Conservation (phyloP, 2,113 vertebrate genomes). For the Hippocampus abdominalis region DNA sequence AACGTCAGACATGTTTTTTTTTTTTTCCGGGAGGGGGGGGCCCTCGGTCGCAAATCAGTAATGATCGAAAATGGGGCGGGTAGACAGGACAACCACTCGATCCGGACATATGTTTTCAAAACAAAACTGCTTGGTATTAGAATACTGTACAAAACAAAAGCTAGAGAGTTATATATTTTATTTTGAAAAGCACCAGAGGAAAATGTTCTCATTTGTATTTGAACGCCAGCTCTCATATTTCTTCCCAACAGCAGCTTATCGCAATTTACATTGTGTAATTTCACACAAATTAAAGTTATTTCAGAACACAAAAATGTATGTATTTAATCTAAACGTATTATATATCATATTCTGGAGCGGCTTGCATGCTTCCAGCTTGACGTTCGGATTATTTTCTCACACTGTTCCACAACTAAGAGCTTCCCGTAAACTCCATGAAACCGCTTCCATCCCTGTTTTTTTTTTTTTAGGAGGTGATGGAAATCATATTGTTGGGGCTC, state of each 20-base stretch:
- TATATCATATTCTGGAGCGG: constrained; percentile 16
- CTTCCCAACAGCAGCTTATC: constrained; percentile 3
- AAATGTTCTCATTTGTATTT: background rate
- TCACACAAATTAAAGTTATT: constrained; percentile 5
- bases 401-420: background rate
- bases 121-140: background rate
- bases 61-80: too few relatives aligned
- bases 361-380: constrained; percentile 1
- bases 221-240: constrained; percentile 29
- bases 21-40: too few relatives aligned
- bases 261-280: background rate
- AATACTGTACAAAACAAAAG: background rate
- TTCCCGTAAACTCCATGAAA: background rate
- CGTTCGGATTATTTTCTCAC: background rate
- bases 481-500: constrained; percentile 87
- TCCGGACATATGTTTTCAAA: constrained; percentile 28
- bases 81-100: too few relatives aligned
- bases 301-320: background rate
- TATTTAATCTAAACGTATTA: constrained; percentile 3
- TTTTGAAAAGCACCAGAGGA: background rate
- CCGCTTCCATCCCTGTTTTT: constrained; percentile 19
- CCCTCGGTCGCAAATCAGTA: background rate
- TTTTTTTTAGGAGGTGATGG: constrained; percentile 71
- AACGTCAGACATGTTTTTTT: constrained; percentile 37
- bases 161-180: background rate